Percentiles rank a stretch among this genome's conserved stretches.
These are phyloP conservation scores for Pristionchus fissidentatus DNA, from an alignment of 2,888 invertebrate species.

Conservation along the genomic window DNA sequence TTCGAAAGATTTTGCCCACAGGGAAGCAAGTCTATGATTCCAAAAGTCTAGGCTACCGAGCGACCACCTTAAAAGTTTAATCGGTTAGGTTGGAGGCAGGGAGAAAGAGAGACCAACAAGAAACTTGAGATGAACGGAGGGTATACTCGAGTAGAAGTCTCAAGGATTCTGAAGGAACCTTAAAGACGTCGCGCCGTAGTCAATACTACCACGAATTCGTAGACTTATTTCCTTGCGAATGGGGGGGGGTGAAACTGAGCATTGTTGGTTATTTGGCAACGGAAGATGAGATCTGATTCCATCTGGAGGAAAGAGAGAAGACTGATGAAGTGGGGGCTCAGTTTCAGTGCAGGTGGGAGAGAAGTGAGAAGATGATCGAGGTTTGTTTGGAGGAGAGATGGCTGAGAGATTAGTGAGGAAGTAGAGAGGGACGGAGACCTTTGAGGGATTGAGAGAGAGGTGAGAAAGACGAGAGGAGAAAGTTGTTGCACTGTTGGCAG, in stretches of 20 bases:
- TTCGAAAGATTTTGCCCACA: no score
- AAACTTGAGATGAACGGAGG: no score
- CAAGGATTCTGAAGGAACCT: no score
- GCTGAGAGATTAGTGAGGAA: conserved; percentile 5
- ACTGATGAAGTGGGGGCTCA: conserved; percentile 23
- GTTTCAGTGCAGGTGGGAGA: conserved; percentile 24
- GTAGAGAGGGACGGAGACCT: conserved; percentile 27
- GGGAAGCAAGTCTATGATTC: no score
- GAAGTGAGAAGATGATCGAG: not conserved
- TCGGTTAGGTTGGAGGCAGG: no score
- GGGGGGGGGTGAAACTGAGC: not conserved
- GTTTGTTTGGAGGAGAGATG: conserved; percentile 12
- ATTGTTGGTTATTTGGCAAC: conserved; percentile 26
- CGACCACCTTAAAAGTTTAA: no score
- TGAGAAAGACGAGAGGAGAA: not conserved
- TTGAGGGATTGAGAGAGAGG: conserved; percentile 18
- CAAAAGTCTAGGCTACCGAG: no score
- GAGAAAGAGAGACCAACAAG: no score
- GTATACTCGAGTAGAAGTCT: no score
- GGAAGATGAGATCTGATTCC: conserved; percentile 27
- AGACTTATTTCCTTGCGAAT: conserved; percentile 6
- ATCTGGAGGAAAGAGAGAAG: not conserved
- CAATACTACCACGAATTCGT: not conserved
- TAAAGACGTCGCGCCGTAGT: no score
- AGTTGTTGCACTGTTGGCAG: no score